Evolutionary conservation across 2,888 invertebrate species (phyloP).

Genomic region (Macrostomum cliftonense): DNA sequence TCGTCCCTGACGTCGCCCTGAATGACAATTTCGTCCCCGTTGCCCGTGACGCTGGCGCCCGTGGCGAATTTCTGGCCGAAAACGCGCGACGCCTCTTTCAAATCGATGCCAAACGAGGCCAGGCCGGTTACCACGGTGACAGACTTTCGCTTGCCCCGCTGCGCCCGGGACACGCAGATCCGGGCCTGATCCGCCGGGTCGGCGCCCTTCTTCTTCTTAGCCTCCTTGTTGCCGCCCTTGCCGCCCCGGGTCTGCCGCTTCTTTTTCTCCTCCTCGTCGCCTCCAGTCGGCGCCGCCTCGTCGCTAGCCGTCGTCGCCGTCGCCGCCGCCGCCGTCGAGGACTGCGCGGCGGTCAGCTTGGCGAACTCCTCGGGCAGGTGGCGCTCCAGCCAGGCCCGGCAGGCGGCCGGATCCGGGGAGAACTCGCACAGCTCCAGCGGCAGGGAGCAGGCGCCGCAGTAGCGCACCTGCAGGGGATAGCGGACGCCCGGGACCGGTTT

Average conservation of each 20-base stretch:
- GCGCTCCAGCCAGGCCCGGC: conserved; percentile 74
- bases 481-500: conserved; percentile 43
- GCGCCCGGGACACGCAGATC: conserved; percentile 41
- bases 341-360: conserved; percentile 44
- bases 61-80: conserved; percentile 94
- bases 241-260: conserved; percentile 89
- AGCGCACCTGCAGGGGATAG: conserved; percentile 64
- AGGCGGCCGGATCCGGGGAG: conserved; percentile 88
- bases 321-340: conserved; percentile 12
- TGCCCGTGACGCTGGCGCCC: conserved; percentile 93
- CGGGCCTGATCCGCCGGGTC: conserved; percentile 29
- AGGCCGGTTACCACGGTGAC: conserved; percentile 90
- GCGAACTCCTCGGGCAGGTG: conserved; percentile 80
- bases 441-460: conserved; percentile 66
- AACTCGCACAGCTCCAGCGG: conserved; percentile 73
- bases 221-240: conserved; percentile 71
- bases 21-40: conserved; percentile 86
- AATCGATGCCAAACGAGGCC: conserved; percentile 82
- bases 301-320: conserved; percentile 36
- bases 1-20: conserved; percentile 98
- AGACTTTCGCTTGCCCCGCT: conserved; percentile 92
- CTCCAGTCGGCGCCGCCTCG: conserved; percentile 13
- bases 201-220: conserved; percentile 57
- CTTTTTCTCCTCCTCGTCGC: conserved; percentile 63
- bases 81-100: conserved; percentile 90